Conservation (phyloP, 2,888 invertebrate species). For the Heterodera filipjevi region DNA sequence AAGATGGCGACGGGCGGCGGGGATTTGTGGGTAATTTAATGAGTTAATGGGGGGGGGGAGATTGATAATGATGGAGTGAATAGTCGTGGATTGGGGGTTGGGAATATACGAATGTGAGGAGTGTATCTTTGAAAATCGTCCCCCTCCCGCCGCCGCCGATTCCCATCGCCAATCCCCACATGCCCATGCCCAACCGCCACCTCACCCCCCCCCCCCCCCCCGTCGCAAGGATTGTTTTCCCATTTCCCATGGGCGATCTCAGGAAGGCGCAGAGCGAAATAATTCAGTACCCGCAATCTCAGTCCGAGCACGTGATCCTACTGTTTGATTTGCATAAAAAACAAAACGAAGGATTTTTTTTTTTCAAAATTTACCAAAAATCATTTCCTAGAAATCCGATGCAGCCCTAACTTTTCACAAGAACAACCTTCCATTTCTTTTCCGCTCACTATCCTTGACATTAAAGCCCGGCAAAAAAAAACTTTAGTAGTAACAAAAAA, state of each 20-base stretch:
- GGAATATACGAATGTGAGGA: too few relatives aligned
- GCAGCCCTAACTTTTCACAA: too few relatives aligned
- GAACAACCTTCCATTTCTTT: too few relatives aligned
- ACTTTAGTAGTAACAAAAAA: too few relatives aligned
- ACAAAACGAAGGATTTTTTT: too few relatives aligned
- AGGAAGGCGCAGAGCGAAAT: neutral
- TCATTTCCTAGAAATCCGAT: too few relatives aligned
- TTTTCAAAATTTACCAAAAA: too few relatives aligned
- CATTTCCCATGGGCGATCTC: neutral
- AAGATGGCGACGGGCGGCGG: neutral
- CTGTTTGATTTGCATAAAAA: neutral
- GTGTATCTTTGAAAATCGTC: too few relatives aligned
- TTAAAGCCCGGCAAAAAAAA: too few relatives aligned
- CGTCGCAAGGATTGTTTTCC: neutral
- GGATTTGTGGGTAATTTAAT: neutral
- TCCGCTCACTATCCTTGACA: too few relatives aligned
- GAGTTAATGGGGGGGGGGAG: neutral
- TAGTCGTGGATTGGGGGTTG: too few relatives aligned
- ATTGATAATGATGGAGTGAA: neutral
- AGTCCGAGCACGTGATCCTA: neutral
- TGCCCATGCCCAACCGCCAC: neutral
- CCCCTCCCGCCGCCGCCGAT: too few relatives aligned
- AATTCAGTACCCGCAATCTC: neutral
- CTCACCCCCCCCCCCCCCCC: neutral
- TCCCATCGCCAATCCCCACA: neutral